A percentile compares a stretch with the other conserved stretches of the same genome.
These are phyloP conservation scores for Cotesia glomerata DNA, from an alignment of 1,140 invertebrate species.

Conservation along the genomic window DNA sequence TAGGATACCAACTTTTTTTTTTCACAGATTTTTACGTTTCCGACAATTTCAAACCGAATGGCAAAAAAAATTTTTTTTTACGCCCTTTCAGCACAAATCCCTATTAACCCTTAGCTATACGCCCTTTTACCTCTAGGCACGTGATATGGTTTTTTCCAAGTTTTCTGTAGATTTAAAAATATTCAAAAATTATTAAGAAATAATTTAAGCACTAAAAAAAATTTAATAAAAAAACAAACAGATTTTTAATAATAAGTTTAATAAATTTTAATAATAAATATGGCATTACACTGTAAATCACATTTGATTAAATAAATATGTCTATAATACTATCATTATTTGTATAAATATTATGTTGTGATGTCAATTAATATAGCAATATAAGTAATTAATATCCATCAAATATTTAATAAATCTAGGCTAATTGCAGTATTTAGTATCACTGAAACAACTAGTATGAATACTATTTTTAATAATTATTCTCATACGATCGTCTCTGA, in stretches of 20 bases:
- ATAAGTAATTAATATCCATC: background rate
- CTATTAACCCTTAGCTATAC: no score
- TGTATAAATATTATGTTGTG: constrained; percentile 28
- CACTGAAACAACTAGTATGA: constrained; percentile 34
- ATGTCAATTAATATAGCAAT: background rate
- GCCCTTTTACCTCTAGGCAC: no score
- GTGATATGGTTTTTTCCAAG: no score
- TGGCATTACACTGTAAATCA: background rate
- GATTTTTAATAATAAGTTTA: background rate
- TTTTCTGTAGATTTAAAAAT: no score
- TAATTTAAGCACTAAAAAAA: background rate
- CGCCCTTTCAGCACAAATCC: no score
- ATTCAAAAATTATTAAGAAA: no score
- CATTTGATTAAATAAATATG: constrained; percentile 30
- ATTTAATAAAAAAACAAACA: background rate
- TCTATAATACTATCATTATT: constrained; percentile 31
- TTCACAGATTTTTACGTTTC: no score
- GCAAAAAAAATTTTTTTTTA: no score
- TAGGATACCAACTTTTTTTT: no score
- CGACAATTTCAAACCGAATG: no score
- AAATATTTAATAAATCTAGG: background rate
- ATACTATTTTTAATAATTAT: constrained; percentile 39
- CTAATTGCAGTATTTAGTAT: constrained; percentile 48
- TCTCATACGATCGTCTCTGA: constrained; percentile 48
- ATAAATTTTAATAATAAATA: no score